These are phyloP conservation scores for Stratiolaelaps scimitus DNA, from an alignment of 1,140 invertebrate species.

Conservation along the genomic window DNA sequence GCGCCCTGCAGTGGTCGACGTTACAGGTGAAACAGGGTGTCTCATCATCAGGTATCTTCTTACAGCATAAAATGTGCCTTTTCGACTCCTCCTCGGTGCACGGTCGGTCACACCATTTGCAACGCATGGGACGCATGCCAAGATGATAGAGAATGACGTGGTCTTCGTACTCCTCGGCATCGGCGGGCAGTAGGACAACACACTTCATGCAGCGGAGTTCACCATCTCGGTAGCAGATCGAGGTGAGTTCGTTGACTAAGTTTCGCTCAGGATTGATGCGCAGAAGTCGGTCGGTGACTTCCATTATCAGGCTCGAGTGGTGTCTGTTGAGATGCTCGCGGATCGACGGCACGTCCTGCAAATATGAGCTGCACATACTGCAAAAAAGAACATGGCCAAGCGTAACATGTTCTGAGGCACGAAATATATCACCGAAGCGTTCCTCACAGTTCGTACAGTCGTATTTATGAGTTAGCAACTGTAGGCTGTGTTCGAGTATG, in stretches of 20 bases:
- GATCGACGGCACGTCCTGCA: slow-evolving; percentile 3
- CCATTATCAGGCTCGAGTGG: slow-evolving; percentile 13
- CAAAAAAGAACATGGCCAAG: background rate
- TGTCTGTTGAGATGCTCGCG: slow-evolving; percentile 14
- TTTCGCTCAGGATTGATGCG: slow-evolving; percentile 11
- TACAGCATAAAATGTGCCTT: background rate
- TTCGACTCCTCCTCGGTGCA: background rate
- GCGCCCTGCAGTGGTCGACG: background rate
- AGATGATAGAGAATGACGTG: slow-evolving; percentile 16
- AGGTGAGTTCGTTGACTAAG: slow-evolving; percentile 12
- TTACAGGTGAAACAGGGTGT: slow-evolving; percentile 4
- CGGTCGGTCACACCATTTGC: background rate
- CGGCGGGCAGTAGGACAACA: background rate
- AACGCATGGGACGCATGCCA: background rate
- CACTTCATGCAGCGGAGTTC: slow-evolving; percentile 6
- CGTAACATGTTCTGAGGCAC: background rate
- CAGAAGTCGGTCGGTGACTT: slow-evolving; percentile 22
- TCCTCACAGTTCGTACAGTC: slow-evolving; percentile 11
- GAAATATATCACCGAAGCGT: background rate
- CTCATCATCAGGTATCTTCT: background rate
- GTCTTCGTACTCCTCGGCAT: background rate
- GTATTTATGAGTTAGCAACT: slow-evolving; percentile 9
- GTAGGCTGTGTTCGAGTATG: slow-evolving; percentile 18
- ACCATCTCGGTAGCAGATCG: slow-evolving; percentile 5
- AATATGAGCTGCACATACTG: slow-evolving; percentile 11